phyloP scores from a whole-genome alignment of 64 coral and sea anemone genomes.

The Hydrozoanthus tunicans region DNA sequence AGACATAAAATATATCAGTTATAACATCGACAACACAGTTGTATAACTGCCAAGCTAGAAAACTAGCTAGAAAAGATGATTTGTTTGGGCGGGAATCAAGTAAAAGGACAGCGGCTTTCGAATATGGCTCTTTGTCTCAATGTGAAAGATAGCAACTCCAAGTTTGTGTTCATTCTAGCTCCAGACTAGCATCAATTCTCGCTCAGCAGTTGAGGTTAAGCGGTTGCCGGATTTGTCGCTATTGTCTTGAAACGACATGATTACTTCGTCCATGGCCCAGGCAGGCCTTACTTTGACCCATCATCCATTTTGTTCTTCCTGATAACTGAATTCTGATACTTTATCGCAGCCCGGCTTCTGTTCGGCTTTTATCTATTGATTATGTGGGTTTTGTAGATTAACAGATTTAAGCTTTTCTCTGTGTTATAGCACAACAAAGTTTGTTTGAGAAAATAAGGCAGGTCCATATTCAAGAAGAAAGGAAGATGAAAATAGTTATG shows the following conservation, averaged over 20 bases:
- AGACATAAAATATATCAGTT: not conserved
- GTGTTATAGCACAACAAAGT: not conserved
- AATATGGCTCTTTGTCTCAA: not conserved
- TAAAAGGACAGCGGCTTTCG: not conserved
- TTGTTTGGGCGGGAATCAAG: not conserved
- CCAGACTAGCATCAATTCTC: too few species aligned
- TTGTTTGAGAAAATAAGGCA: slow-evolving; percentile 45
- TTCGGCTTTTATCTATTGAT: too few species aligned
- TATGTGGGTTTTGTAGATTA: not conserved
- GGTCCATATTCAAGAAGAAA: slow-evolving; percentile 10
- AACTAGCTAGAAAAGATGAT: not conserved
- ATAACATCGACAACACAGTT: not conserved
- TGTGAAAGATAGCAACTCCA: too few species aligned
- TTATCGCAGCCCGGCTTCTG: not conserved
- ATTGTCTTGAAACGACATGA: too few species aligned
- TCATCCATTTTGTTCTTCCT: not conserved
- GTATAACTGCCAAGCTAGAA: not conserved
- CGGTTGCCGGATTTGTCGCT: too few species aligned
- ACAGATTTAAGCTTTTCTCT: not conserved
- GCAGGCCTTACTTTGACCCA: too few species aligned
- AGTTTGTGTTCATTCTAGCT: too few species aligned
- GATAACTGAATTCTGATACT: not conserved
- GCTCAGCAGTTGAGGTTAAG: too few species aligned
- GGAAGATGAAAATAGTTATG: not conserved
- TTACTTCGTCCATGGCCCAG: too few species aligned